Conservation (phyloP, 2,888 invertebrate species). For the Ligdia adustata region DNA sequence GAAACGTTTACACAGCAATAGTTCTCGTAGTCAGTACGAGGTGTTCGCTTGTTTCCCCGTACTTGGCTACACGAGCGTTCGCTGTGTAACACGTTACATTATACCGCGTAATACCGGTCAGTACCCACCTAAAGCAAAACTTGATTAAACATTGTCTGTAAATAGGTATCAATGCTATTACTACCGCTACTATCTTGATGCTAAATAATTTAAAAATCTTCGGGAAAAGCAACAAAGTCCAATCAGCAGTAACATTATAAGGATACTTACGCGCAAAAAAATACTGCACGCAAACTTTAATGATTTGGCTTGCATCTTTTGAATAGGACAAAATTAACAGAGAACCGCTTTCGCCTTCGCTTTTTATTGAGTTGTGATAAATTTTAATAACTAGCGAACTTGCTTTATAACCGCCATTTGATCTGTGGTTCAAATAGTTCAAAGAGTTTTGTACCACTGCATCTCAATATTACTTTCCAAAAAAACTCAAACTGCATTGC, state of each 20-base stretch:
- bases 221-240: constrained; percentile 12
- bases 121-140: no score
- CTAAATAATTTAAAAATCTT: no score
- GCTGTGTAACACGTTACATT: no score
- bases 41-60: no score
- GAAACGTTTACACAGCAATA: no score
- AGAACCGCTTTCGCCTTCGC: constrained; percentile 41
- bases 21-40: no score
- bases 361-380: constrained; percentile 61
- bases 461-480: constrained; percentile 35
- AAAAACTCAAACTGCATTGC: constrained; percentile 20
- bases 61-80: no score
- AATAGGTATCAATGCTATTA: no score
- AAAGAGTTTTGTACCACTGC: constrained; percentile 34
- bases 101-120: no score
- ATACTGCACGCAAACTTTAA: constrained; percentile 28
- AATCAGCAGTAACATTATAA: constrained; percentile 8
- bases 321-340: constrained; percentile 54
- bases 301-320: constrained; percentile 37
- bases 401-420: constrained; percentile 45
- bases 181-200: no score
- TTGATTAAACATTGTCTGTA: no score
- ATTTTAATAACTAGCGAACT: constrained; percentile 63
- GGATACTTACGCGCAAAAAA: constrained; percentile 21
- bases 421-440: constrained; percentile 62